Percentiles rank a stretch among this genome's conserved stretches.
Evolutionary conservation across 2,888 invertebrate species (phyloP).

Genomic region (Drosophila neonasuta): DNA sequence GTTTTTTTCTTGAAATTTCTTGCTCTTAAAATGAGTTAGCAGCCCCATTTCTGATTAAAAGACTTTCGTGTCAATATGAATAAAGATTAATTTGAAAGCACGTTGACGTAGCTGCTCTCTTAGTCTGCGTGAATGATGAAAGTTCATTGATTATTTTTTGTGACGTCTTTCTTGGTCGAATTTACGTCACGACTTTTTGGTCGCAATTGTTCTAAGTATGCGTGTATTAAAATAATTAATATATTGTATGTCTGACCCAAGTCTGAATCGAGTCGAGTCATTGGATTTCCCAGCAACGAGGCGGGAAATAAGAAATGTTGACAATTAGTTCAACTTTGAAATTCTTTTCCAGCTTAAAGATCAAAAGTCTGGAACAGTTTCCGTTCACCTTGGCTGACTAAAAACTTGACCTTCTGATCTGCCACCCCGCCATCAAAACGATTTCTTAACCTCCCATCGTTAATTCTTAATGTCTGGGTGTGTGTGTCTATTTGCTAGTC

Average conservation of each 20-base stretch:
- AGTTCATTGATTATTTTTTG: background rate
- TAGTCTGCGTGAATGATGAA: background rate
- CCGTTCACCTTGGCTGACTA: conserved; percentile 33
- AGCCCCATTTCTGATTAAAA: background rate
- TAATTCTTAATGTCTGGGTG: conserved; percentile 30
- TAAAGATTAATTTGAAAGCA: background rate
- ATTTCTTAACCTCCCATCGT: background rate
- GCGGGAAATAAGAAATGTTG: background rate
- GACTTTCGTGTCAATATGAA: background rate
- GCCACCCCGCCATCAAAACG: background rate
- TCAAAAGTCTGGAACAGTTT: conserved; percentile 15
- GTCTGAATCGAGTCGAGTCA: background rate
- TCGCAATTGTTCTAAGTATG: background rate
- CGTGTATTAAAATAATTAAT: background rate
- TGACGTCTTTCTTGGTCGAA: background rate
- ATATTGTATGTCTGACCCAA: background rate
- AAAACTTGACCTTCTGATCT: conserved; percentile 40
- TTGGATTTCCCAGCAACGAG: background rate
- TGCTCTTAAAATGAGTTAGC: background rate
- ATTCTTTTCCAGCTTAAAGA: background rate
- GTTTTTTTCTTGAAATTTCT: background rate
- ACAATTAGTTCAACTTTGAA: background rate
- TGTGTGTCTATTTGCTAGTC: conserved; percentile 12
- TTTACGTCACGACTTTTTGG: conserved; percentile 1
- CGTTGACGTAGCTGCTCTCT: background rate